A percentile compares a stretch with the other conserved stretches of the same genome.
These are phyloP conservation scores for Stigmatopora nigra DNA, from an alignment of 2,113 vertebrate genomes.

Conservation along the genomic window DNA sequence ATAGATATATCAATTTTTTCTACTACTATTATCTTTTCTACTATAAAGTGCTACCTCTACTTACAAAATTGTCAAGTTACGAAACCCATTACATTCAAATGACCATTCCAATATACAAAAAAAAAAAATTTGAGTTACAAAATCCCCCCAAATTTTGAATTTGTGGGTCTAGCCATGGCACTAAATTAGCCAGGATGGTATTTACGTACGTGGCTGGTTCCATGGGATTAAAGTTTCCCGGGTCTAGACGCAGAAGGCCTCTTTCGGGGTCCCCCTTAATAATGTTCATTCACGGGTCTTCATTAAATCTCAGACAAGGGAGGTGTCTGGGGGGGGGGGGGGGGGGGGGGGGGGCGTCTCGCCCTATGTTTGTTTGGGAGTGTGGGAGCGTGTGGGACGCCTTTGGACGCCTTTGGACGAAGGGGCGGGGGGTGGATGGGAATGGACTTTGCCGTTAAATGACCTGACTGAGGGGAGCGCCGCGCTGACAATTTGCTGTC, in stretches of 20 bases:
- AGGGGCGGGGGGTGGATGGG: conserved; percentile 42
- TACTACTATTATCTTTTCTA: too few relatives aligned
- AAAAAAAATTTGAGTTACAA: too few relatives aligned
- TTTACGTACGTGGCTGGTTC: conserved; percentile 59
- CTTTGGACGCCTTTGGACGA: conserved; percentile 27
- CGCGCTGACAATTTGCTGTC: conserved; percentile 74
- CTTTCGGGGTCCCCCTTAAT: conserved; percentile 34
- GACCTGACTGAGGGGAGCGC: conserved; percentile 49
- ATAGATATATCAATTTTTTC: too few relatives aligned
- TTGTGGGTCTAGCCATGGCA: too few relatives aligned
- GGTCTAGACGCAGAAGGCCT: conserved; percentile 13
- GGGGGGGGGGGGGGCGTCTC: conserved; percentile 61
- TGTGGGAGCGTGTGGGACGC: conserved; percentile 67
- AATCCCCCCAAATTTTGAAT: too few relatives aligned
- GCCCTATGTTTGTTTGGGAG: conserved; percentile 66
- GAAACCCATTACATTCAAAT: too few relatives aligned
- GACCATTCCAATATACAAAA: too few relatives aligned
- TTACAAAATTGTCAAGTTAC: too few relatives aligned
- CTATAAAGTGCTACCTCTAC: too few relatives aligned
- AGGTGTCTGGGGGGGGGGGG: conserved; percentile 56
- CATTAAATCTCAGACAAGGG: conserved; percentile 71
- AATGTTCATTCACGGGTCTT: conserved; percentile 63
- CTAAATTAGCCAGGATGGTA: background rate
- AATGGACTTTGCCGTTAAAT: conserved; percentile 65
- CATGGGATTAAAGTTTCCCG: conserved; percentile 49